Base-by-base conservation (phyloP, 2,797 vertebrate genomes). In the Rhyacichthys aspro region DNA sequence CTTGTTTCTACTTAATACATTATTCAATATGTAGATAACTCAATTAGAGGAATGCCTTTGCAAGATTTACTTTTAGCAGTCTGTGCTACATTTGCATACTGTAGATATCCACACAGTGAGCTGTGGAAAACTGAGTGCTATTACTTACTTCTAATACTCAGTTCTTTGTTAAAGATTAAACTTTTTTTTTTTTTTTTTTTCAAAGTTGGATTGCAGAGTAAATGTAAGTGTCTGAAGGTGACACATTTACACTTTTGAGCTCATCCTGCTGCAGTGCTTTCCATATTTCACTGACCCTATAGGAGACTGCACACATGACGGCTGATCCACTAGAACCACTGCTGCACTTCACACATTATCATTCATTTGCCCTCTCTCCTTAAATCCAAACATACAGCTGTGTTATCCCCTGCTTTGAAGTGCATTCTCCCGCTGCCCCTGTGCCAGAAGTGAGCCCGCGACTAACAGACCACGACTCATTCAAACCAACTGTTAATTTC, bases 1-100 rank as follows among this genome's bases (percentile, higher is more conserved):
- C 76, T 71, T 72, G 54, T 83, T 78, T 89, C 77, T 55, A 83
- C 71, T 69, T 70, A 58, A 89, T 90, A 67, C 74, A 90, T 91
- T 85, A 92, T 90, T 92, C 74, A 91, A 59, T 56, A 76, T 57
- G 72, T 76, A 63, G 79, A 84, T 65, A 68, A 82, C 75, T 91
- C 85, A 89, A 90, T 91, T 90, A 90, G 83, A 70, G 64, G 47
- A 63, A 71, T 63, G 61, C 72, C 68, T 82, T 39, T 19, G 55
- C 57, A 56, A 61, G 53, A 79, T 81, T 73, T 59, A 68, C 67
- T 80, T 85, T 75, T 70, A 37, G 3, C 32, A 64, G 44, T 59
- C 43, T 42, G 56, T 14, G 7, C 28, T 7, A 1, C 43, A 49
- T 70, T 42, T 68, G 65, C 58, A 36, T 58, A 52, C 50, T 5